Evolutionary conservation across 2,797 vertebrate genomes (phyloP).

Genomic region (Urosaurus nigricauda): DNA sequence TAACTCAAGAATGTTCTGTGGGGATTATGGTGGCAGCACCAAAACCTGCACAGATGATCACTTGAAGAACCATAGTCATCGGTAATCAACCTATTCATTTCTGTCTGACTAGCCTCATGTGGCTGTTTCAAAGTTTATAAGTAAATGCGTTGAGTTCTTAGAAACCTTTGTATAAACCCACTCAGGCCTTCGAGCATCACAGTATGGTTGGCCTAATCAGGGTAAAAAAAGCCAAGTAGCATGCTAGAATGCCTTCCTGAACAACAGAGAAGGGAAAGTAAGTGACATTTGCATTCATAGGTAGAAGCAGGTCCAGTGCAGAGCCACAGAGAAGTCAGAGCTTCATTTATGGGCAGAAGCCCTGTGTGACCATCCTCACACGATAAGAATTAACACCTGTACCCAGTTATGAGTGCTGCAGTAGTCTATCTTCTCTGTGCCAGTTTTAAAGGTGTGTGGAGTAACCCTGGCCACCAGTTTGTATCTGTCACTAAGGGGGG

Average conservation of each 20-base stretch:
- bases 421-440: background rate
- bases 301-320: background rate
- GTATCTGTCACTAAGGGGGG: background rate
- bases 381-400: background rate
- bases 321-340: background rate
- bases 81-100: background rate
- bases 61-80: too few relatives aligned
- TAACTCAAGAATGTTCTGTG: too few relatives aligned
- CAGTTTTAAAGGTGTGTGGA: background rate
- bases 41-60: too few relatives aligned
- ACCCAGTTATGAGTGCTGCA: background rate
- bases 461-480: background rate
- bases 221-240: background rate
- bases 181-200: background rate
- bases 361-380: background rate
- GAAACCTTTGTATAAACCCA: background rate
- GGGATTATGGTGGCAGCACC: too few relatives aligned
- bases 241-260: background rate
- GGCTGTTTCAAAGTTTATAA: background rate
- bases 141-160: background rate
- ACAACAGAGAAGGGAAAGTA: background rate
- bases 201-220: background rate
- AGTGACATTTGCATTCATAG: background rate
- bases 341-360: background rate
- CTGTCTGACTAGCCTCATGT: background rate